phyloP scores from a whole-genome alignment of 2,888 invertebrate genomes.

The Trichogramma dendrolimi region DNA sequence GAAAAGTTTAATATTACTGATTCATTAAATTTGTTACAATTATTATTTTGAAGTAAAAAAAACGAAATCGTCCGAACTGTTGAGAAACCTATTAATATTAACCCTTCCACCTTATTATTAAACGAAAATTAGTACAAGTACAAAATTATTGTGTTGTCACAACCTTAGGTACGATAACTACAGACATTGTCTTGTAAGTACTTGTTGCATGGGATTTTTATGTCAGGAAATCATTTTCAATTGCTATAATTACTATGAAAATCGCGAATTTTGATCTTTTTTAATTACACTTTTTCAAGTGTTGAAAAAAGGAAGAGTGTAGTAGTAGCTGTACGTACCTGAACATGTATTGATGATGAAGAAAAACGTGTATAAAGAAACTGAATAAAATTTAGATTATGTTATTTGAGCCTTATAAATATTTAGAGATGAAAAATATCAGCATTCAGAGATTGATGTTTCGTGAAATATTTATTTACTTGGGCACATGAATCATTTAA shows the following conservation, averaged over 20 bases:
- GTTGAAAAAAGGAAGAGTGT: constrained; percentile 28
- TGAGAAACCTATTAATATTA: constrained; percentile 1
- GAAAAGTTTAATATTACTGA: constrained; percentile 41
- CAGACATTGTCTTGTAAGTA: too few relatives aligned
- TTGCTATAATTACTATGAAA: constrained; percentile 25
- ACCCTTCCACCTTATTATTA: not conserved
- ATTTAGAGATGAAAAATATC: too few relatives aligned
- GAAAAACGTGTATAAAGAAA: constrained; percentile 17
- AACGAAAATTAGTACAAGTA: not conserved
- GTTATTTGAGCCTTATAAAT: too few relatives aligned
- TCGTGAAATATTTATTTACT: too few relatives aligned
- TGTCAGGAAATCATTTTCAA: not conserved
- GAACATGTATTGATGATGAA: constrained; percentile 24
- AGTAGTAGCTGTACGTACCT: constrained; percentile 30
- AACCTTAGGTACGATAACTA: too few relatives aligned
- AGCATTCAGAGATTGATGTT: too few relatives aligned
- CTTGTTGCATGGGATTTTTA: too few relatives aligned
- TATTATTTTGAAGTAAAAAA: constrained; percentile 41
- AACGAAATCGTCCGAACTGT: constrained; percentile 41
- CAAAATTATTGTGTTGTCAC: too few relatives aligned
- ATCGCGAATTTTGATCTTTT: constrained; percentile 26
- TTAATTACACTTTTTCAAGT: constrained; percentile 19
- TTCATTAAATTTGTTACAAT: constrained; percentile 44
- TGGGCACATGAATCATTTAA: too few relatives aligned
- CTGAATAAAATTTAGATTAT: too few relatives aligned